Base-by-base conservation (phyloP, 2,888 invertebrate genomes). In the Parnassius apollo region DNA sequence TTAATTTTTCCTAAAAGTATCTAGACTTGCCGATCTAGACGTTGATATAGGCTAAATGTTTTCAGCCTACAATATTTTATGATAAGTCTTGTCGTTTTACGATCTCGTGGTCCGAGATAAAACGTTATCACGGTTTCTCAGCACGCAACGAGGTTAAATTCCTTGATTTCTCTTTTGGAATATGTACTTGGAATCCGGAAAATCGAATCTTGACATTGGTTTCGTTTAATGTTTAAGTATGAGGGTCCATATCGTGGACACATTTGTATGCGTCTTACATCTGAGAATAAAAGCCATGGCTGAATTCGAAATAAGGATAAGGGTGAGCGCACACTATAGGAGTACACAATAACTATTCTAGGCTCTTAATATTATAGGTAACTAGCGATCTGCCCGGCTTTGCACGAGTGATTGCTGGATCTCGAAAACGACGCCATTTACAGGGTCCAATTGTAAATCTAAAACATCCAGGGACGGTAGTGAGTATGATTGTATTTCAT, bases 151-250 rank as follows among this genome's bases (percentile, higher is more conserved):
- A 46, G 59, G 59, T 57, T 63, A 45, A 11, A 13, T 42, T 48
- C 54, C 51, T 59, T 60, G 59, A 53, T 64, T 64, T 64, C 57
- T 60, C 64, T 60, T 60, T 60, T 13, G 46, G 48, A 48, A 55
- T 57, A n/a, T 60, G 56, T 53, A 57, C 25, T 3, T 44, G 56
- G 59, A 53, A 64, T 64, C 53, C 53, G 59, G 57, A 57, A 56
- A 57, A 59, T 60, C 18, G 35, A 18, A 48, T 56, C 63, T 64
- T 64, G 60, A 64, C 59, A 64, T 59, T 59, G 59, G 25, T 56
- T 42, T 25, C 8, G 54, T 9, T 42, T 42, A n/a, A 46, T 22
- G 42, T 7, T 50, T 3, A 48, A 12, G 57, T 45, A 35, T 25
- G 11, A 50, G 52, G 52, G 56, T 52, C 59, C 63, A 48, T 18